These are phyloP conservation scores for Drosophila watanabei DNA, from an alignment of 1,140 invertebrate genomes.

Conservation along the genomic window DNA sequence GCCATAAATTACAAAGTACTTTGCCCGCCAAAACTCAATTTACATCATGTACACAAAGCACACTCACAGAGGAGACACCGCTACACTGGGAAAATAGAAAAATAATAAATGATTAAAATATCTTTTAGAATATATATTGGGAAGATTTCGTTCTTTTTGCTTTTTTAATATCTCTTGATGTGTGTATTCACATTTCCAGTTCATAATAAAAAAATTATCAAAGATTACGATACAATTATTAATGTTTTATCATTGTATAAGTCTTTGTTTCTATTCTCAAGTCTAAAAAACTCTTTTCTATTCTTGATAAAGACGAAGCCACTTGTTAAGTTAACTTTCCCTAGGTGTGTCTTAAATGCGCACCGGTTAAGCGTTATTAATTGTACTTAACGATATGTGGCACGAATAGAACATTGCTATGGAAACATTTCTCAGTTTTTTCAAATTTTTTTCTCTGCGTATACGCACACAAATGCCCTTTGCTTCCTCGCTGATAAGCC, in stretches of 20 bases:
- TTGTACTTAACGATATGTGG: slow-evolving; percentile 2
- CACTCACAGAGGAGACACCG: slow-evolving; percentile 15
- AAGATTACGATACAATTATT: no score
- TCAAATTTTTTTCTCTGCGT: slow-evolving; percentile 4
- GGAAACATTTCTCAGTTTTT: background rate
- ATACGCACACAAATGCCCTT: slow-evolving; percentile 33
- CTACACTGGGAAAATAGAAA: background rate
- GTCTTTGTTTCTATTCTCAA: background rate
- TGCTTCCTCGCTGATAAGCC: slow-evolving; percentile 62
- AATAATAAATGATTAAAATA: no score
- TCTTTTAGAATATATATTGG: background rate
- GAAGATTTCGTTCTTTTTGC: no score
- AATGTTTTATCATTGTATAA: no score
- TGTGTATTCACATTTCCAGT: no score
- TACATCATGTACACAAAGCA: slow-evolving; percentile 67
- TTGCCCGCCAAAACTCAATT: slow-evolving; percentile 81
- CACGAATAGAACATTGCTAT: background rate
- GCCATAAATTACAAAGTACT: slow-evolving; percentile 84
- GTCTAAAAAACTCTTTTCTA: no score
- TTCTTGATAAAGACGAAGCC: background rate
- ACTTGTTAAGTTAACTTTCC: no score
- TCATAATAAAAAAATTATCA: no score
- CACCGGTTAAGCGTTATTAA: slow-evolving; percentile 3
- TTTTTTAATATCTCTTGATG: no score
- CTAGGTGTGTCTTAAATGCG: background rate